Evolutionary conservation across 1,140 invertebrate genomes (phyloP), one percentile per base, ranked within the genome.

Genomic region (Radopholus similis): DNA sequence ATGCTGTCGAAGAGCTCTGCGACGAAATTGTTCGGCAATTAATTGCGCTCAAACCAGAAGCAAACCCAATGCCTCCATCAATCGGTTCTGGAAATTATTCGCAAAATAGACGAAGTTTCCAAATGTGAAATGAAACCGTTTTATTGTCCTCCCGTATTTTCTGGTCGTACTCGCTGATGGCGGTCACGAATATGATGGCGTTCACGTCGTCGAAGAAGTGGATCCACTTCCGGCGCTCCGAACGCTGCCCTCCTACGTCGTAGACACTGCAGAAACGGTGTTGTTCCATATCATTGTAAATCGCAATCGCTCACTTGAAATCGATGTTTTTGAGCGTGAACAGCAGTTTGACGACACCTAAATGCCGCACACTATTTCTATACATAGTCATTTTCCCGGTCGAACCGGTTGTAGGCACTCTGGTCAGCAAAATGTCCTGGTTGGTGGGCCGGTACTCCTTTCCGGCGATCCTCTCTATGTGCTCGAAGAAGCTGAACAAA

Each of bases 341-440:
- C 76, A 91, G 89, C 38, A 91, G 93, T 85, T 95, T 91, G 84
- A 94, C 92, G n/a, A n/a, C 83, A 96, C 95, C 18, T 9, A 15
- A 47, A 47, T n/a, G n/a, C n/a, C n/a, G n/a, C n/a, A 47, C 0
- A 47, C 38, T 11, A 42, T 42, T 42, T 42, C 18, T 42, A 47
- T 47, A 47, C 4, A 47, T 18, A 47, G n/a, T 47, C n/a, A 4
- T 51, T 51, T 51, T 51, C 30, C 15, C 30, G 6, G 42, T n/a
- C 23, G 9, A 23, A 51, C 78, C 86, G 76, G 93, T 95, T 35
- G 93, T 96, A 72, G 93, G 92, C 76, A 94, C 91, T 88, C 93
- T 88, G 83, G 93, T 92, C 84, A 92, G 89, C 75, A 96, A 87
- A 86, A 96, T 95, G 87, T 96, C 93, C 87, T 95, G 92, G 87